phyloP scores from a whole-genome alignment of 2,888 invertebrate species.

The Eilema caniola region DNA sequence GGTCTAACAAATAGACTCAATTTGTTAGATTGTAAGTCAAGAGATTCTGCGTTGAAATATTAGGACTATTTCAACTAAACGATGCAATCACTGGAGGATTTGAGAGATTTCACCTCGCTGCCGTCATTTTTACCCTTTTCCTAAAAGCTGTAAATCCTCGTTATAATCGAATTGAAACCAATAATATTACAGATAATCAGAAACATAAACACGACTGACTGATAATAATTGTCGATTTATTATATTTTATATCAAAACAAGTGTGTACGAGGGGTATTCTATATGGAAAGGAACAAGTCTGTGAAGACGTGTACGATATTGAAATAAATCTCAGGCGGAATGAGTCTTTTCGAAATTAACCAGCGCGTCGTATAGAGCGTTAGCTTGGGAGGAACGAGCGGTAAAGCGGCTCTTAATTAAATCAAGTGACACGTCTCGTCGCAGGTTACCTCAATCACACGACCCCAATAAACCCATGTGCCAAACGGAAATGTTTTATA shows the following conservation, averaged over 20 bases:
- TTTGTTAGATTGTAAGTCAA: constrained; percentile 76
- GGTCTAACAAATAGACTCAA: constrained; percentile 70
- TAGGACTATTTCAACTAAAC: constrained; percentile 79
- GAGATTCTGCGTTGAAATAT: constrained; percentile 79
- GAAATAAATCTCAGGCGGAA: constrained; percentile 81
- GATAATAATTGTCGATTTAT: background rate
- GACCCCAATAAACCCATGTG: constrained; percentile 82
- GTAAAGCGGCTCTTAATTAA: constrained; percentile 86
- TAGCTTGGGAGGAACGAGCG: constrained; percentile 79
- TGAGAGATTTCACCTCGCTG: constrained; percentile 69
- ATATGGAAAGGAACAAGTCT: constrained; percentile 26
- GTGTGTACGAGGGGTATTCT: constrained; percentile 10
- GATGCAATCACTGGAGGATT: constrained; percentile 84
- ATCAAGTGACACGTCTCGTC: constrained; percentile 85
- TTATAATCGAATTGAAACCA: constrained; percentile 12
- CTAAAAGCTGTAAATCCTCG: constrained; percentile 27
- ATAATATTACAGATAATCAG: background rate
- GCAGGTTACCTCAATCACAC: constrained; percentile 84
- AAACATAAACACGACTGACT: background rate
- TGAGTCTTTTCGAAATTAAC: constrained; percentile 82
- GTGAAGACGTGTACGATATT: constrained; percentile 71
- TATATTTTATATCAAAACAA: background rate
- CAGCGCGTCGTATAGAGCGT: constrained; percentile 73
- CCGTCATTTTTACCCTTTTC: constrained; percentile 59
- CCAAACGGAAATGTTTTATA: constrained; percentile 72